Conservation (phyloP, 2,113 vertebrate species). For the Chroicocephalus ridibundus region DNA sequence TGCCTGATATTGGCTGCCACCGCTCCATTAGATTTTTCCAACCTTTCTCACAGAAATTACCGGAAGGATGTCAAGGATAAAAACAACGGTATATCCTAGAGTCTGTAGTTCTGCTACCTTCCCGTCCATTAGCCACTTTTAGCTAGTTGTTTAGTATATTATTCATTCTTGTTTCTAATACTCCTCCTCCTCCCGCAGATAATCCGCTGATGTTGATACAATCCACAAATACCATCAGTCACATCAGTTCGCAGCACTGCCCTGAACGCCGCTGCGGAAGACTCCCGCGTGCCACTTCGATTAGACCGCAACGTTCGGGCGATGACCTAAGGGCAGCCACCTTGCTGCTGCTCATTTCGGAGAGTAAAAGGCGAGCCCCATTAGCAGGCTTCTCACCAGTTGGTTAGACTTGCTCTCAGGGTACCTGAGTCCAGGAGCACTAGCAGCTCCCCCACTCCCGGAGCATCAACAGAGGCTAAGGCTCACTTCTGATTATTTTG, state of each 20-base stretch:
- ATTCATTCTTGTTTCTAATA: not conserved
- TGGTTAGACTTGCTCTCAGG: not conserved
- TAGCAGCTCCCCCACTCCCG: not conserved
- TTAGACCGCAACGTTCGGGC: not conserved
- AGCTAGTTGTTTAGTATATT: not conserved
- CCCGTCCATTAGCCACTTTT: not conserved
- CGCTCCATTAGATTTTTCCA: not conserved
- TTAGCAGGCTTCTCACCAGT: not conserved
- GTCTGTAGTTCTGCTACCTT: not conserved
- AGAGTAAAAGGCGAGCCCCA: not conserved
- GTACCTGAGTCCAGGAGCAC: not conserved
- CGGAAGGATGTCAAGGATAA: not conserved
- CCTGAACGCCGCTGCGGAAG: not conserved
- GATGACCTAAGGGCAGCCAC: not conserved
- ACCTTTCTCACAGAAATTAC: not conserved
- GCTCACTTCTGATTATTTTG: not conserved
- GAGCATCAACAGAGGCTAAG: rapidly evolving
- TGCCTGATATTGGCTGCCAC: not conserved
- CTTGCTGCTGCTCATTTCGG: not conserved
- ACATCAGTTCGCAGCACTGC: not conserved
- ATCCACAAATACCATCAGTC: slow-evolving; percentile 36
- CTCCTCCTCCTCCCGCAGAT: slow-evolving; percentile 18
- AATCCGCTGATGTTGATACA: slow-evolving; percentile 25
- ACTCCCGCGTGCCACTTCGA: not conserved
- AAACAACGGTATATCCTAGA: not conserved